Evolutionary conservation across 1,140 invertebrate genomes (phyloP), one percentile per base, ranked within the genome.

Genomic region (Drosophila repletoides): DNA sequence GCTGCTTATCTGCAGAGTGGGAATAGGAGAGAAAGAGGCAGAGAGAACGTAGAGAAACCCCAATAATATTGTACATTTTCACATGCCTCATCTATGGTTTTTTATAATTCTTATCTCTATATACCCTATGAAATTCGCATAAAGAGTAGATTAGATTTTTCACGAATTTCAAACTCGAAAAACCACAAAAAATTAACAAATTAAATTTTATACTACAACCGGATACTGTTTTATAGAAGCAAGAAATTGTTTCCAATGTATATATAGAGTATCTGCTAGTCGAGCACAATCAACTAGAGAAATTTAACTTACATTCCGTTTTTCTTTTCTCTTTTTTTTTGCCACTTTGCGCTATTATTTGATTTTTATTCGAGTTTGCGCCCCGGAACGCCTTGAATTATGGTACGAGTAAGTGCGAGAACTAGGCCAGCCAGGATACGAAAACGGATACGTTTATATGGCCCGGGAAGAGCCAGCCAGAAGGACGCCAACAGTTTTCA

Each of bases 301-400:
- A n/a, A n/a, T n/a, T n/a, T n/a, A n/a, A n/a, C n/a, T n/a, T n/a
- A n/a, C n/a, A n/a, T n/a, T n/a, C n/a, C n/a, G n/a, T 17, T 19
- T 59, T 12, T 34, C 5, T 9, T 48, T 40, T 34, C 36, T 29
- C 2, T 63, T 45, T 24, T 40, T 34, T 26, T 15, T 58, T 52
- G 71, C 40, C 81, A 71, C 64, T 83, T 74, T 72, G 55, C 74
- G 63, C 74, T 58, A 77, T 83, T 83, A 84, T 83, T 84, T 83
- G 77, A 83, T 84, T 84, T 83, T 83, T 83, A 83, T 83, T 63
- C 40, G 77, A 81, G 55, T 55, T 73, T 70, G 60, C 69, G 38
- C 28, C 51, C 55, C n/a, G n/a, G 55, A 59, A 63, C 59, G 58
- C 61, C 51, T 45, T 68, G 63, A 83, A 80, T 84, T 83, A 83